phyloP scores from a whole-genome alignment of 2,888 invertebrate species.

The Catocala sponsa region DNA sequence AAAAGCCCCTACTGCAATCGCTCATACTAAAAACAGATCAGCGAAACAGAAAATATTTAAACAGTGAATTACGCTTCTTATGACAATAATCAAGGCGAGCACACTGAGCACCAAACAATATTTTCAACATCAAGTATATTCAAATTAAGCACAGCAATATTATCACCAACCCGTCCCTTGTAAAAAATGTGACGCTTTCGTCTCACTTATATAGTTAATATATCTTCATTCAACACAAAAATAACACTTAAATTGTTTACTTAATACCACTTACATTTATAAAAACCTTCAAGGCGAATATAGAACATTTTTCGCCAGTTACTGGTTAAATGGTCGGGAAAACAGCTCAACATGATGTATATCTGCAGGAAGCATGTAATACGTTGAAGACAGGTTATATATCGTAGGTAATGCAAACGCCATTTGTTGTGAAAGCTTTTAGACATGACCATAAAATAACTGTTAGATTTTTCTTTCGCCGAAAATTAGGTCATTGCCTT shows the following conservation, averaged over 20 bases:
- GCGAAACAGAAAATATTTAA: no score
- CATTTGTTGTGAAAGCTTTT: constrained; percentile 68
- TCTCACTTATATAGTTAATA: constrained; percentile 8
- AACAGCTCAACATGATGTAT: constrained; percentile 73
- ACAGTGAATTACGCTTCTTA: no score
- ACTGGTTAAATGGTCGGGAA: constrained; percentile 70
- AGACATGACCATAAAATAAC: constrained; percentile 61
- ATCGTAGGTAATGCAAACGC: constrained; percentile 68
- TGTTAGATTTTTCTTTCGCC: constrained; percentile 48
- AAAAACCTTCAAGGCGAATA: constrained; percentile 56
- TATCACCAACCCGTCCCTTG: not conserved
- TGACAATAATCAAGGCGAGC: not conserved
- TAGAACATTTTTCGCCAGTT: constrained; percentile 65
- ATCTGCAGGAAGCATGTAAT: constrained; percentile 72
- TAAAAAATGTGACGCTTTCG: not conserved
- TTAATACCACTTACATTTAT: constrained; percentile 32
- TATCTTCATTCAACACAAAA: constrained; percentile 7
- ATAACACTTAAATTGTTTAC: constrained; percentile 19
- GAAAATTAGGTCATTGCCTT: constrained; percentile 42
- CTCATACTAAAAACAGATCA: no score
- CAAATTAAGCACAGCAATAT: not conserved
- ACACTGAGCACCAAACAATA: not conserved
- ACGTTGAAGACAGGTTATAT: constrained; percentile 72
- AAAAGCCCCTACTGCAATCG: no score
- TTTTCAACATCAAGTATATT: not conserved